These are phyloP conservation scores for Synchiropus splendidus DNA, from an alignment of 2,113 vertebrate species.

Conservation along the genomic window DNA sequence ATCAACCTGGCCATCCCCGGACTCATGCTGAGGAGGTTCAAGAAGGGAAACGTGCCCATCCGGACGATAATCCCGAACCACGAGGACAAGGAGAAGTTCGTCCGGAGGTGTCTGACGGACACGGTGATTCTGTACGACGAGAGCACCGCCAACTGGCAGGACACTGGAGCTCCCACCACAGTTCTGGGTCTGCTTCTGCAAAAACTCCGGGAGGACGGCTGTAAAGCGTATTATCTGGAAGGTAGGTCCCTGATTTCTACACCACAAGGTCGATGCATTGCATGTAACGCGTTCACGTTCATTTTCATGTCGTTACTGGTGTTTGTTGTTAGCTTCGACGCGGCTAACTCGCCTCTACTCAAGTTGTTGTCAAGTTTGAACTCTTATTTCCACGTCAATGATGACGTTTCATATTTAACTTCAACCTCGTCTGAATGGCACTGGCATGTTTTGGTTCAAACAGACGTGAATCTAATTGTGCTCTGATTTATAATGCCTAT, in stretches of 20 bases:
- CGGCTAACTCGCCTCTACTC: too few species aligned
- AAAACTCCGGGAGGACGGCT: constrained; percentile 91
- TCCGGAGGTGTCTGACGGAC: constrained; percentile 82
- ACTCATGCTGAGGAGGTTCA: constrained; percentile 91
- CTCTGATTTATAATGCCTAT: too few species aligned
- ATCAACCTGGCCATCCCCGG: constrained; percentile 92
- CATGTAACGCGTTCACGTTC: too few species aligned
- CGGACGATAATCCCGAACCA: constrained; percentile 84
- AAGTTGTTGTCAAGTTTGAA: too few species aligned
- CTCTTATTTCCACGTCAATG: too few species aligned
- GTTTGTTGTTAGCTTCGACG: too few species aligned
- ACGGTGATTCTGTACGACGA: constrained; percentile 94
- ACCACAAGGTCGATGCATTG: too few species aligned
- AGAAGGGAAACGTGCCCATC: constrained; percentile 90
- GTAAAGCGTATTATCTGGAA: constrained; percentile 86
- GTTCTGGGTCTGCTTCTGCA: constrained; percentile 87
- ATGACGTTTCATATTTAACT: too few species aligned
- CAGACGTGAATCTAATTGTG: too few species aligned
- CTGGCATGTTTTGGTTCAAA: too few species aligned
- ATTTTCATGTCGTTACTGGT: too few species aligned
- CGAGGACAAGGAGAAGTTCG: constrained; percentile 84
- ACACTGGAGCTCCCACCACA: constrained; percentile 79
- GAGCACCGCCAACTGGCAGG: constrained; percentile 80
- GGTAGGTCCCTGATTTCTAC: constrained; percentile 62
- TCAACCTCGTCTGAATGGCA: too few species aligned